Base-by-base conservation (phyloP, 2,797 vertebrate species). In the Leptodactylus fallax region DNA sequence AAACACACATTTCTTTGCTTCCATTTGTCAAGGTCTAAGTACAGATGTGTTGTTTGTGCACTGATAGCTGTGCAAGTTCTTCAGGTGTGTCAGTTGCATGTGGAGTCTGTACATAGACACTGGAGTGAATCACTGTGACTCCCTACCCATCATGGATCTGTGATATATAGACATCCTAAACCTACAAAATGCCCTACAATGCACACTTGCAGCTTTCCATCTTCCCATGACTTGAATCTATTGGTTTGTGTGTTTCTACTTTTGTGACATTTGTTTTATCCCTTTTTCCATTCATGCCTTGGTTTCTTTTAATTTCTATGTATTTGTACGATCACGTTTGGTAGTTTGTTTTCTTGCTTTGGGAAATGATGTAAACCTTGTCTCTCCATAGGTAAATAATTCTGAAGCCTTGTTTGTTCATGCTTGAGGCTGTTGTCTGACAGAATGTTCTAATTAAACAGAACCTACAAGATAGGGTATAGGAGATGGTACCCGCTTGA, bases 21-120 rank as follows among this genome's bases (percentile, higher is more conserved):
- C 79, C 47, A 16, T 53, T 67, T 82, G 61, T 82, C 61, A 23
- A 47, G 56, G 55, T 53, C 47, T 82, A 47, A 16, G 19, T n/a
- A 17, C 80, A 67, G 36, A 49, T 10, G 76, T 16, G 49, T 16
- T 78, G 77, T 56, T 51, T 27, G 53, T 58, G 77, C 53, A 27
- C 25, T n/a, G n/a, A 82, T 63, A 67, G 61, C n/a, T 21, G 55
- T n/a, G 56, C 25, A 21, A 60, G 55, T 10, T 60, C 78, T 36
- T 60, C 45, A 6, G 60, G 60, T 45, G 60, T 82, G 80, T 67
- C 61, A 1, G 47, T 51, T 1, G 13, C 80, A 67, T 47, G 77
- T 80, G 85, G 25, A 45, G 61, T 47, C 16, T 55, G 76, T 61
- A 23, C 53, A 47, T 23, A 69, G 77, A 80, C 63, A 45, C 36